Percentiles rank a stretch among this genome's conserved stretches.
Conservation (phyloP, 2,113 vertebrate species). For the Myiopsitta monachus region DNA sequence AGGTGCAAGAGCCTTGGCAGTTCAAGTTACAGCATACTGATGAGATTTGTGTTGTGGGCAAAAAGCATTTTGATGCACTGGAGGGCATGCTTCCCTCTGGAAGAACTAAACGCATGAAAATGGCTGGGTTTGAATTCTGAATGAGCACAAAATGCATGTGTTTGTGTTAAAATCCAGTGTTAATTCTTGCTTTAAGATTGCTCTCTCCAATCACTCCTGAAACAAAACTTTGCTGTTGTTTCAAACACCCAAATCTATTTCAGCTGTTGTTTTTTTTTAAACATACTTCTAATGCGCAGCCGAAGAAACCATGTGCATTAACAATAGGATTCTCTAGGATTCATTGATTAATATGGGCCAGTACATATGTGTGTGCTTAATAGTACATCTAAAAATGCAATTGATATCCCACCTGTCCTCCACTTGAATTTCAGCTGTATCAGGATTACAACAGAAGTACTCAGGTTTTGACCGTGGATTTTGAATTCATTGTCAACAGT, state of each 20-base stretch:
- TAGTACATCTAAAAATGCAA: conserved; percentile 33
- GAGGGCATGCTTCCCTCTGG: neutral
- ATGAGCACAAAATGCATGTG: neutral
- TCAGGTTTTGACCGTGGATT: neutral
- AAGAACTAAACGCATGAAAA: neutral
- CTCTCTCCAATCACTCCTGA: neutral
- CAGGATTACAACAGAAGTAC: neutral
- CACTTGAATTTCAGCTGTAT: conserved; percentile 22
- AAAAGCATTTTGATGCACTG: conserved; percentile 41
- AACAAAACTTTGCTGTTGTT: conserved; percentile 16
- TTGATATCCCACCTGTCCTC: conserved; percentile 44
- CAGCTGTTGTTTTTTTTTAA: neutral
- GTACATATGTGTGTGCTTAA: conserved; percentile 31
- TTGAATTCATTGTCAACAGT: neutral
- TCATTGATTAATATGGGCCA: conserved; percentile 21
- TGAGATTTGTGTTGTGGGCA: conserved; percentile 53
- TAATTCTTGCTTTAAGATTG: neutral
- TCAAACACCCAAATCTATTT: neutral
- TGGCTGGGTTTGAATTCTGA: neutral
- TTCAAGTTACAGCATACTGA: conserved; percentile 65
- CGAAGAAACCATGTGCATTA: neutral
- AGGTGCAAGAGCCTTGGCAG: conserved; percentile 42
- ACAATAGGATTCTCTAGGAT: neutral
- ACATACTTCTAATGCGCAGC: neutral
- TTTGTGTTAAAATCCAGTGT: neutral